These are phyloP conservation scores for Abramis brama DNA, from an alignment of 2,113 vertebrate species.

Conservation along the genomic window DNA sequence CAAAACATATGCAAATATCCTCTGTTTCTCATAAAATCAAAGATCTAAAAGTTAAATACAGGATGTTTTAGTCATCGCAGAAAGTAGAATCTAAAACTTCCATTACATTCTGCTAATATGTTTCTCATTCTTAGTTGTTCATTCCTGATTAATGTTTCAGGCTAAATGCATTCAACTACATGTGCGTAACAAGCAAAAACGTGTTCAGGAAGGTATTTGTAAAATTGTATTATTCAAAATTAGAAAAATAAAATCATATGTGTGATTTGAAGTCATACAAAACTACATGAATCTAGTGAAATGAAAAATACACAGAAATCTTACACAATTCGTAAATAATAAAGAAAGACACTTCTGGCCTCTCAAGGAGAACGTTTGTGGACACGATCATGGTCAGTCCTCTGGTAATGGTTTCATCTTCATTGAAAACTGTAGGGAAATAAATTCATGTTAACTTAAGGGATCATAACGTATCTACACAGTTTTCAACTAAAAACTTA, in stretches of 20 bases:
- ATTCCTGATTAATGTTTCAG: neutral
- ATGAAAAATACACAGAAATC: neutral
- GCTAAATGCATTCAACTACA: neutral
- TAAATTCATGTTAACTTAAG: neutral
- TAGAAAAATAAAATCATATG: neutral
- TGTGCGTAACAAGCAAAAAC: neutral
- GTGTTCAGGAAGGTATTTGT: neutral
- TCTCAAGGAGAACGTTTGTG: neutral
- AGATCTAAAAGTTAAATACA: neutral
- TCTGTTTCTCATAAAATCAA: neutral
- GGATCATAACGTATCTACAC: neutral
- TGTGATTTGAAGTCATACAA: neutral
- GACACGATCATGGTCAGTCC: neutral
- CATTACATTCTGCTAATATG: neutral
- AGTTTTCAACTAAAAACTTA: too few relatives aligned
- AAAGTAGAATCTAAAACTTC: neutral
- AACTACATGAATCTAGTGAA: neutral
- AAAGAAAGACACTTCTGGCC: neutral
- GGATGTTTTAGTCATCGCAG: constrained; percentile 5
- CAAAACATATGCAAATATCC: neutral
- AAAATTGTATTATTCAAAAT: neutral
- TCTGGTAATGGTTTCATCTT: constrained; percentile 1
- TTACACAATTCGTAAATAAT: neutral
- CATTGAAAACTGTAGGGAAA: neutral
- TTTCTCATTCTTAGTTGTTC: neutral